Evolutionary conservation across 2,888 invertebrate genomes (phyloP).

Genomic region (Cotesia congregata): DNA sequence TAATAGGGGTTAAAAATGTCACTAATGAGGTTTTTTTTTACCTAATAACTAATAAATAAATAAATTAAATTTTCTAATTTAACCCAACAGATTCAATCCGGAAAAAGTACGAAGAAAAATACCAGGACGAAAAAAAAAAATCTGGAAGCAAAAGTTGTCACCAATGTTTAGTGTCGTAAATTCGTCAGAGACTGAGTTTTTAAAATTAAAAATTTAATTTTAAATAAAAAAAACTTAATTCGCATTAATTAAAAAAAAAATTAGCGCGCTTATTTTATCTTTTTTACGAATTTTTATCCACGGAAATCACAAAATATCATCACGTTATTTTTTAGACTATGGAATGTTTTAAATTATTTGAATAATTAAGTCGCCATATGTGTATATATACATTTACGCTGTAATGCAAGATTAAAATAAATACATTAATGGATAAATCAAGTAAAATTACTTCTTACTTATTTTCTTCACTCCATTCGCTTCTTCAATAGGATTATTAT

Average conservation of each 20-base stretch:
- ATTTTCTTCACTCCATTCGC: neutral
- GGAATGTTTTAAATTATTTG: neutral
- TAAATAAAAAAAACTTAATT: neutral
- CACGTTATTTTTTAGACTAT: neutral
- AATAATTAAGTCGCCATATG: neutral
- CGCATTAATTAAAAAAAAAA: neutral
- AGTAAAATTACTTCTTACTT: neutral
- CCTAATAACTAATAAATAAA: no score
- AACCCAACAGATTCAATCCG: constrained; percentile 57
- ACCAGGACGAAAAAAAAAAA: constrained; percentile 61
- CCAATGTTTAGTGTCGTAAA: constrained; percentile 60
- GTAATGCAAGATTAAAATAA: neutral
- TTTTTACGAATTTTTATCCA: constrained; percentile 6
- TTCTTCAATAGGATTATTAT: no score
- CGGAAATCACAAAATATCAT: neutral
- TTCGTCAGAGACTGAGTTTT: constrained; percentile 31
- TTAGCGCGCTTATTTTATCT: constrained; percentile 5
- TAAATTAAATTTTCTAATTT: neutral
- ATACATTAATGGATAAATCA: neutral
- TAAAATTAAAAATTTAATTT: constrained; percentile 3
- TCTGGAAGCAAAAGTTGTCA: constrained; percentile 59
- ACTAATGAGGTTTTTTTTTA: no score
- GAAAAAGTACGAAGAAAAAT: constrained; percentile 62
- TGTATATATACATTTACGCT: neutral
- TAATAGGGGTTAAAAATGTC: no score